Evolutionary conservation across 2,888 invertebrate genomes (phyloP).

Genomic region (Incurvaria masculella): DNA sequence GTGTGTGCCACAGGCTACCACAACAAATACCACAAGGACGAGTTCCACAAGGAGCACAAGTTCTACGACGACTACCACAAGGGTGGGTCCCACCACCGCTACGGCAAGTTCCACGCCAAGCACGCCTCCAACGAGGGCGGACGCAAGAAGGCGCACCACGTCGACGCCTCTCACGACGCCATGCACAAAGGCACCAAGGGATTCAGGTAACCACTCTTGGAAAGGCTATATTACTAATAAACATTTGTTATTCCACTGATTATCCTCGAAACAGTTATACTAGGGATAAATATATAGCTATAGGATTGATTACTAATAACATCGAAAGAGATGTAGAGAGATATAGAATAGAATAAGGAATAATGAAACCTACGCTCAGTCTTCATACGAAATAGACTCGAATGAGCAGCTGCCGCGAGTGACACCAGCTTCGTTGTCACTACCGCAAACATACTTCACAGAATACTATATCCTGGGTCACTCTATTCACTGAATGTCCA

Average conservation of each 20-base stretch:
- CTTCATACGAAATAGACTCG: too few species aligned
- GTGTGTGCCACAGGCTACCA: conserved; percentile 66
- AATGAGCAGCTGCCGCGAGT: too few species aligned
- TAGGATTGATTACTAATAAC: background rate
- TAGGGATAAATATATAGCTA: conserved; percentile 1
- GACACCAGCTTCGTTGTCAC: too few species aligned
- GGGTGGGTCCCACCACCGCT: conserved; percentile 66
- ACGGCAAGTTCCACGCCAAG: conserved; percentile 64
- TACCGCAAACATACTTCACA: too few species aligned
- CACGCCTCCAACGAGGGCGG: conserved; percentile 62
- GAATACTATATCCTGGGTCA: too few species aligned
- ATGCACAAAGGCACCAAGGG: conserved; percentile 64
- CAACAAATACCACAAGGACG: conserved; percentile 76
- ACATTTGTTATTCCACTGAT: too few species aligned
- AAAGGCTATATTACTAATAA: too few species aligned
- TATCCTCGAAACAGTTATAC: too few species aligned
- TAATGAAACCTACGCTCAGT: too few species aligned
- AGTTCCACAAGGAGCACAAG: conserved; percentile 74
- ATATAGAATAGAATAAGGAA: too few species aligned
- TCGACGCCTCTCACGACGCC: conserved; percentile 59
- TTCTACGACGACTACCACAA: conserved; percentile 74
- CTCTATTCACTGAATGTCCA: too few species aligned
- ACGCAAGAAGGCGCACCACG: conserved; percentile 63
- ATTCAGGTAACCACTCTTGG: conserved; percentile 33
- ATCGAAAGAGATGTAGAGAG: too few species aligned